Base-by-base conservation (phyloP, 2,888 invertebrate genomes). In the Lydus trimaculatus region DNA sequence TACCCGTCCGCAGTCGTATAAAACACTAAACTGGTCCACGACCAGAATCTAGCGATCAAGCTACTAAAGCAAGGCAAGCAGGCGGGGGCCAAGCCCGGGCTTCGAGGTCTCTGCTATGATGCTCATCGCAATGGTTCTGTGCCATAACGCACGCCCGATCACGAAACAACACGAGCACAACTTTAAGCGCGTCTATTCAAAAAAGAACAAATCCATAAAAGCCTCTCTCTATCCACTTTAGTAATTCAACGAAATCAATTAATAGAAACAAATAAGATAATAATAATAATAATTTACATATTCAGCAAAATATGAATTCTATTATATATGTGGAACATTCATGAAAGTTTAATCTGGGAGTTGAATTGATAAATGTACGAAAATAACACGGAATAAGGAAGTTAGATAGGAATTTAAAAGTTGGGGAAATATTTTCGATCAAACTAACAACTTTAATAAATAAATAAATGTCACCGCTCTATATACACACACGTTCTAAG, bases 61-160 rank as follows among this genome's bases (percentile, higher is more conserved):
- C 66, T 56, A 68, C 61, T 52, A 66, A 67, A 62, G 64, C 65
- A 67, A 64, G 58, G 43, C 63, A 56, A 56, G 63, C 31, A 60
- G 61, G 61, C 66, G 63, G 64, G 61, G 65, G 66, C 67, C 73
- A 63, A 76, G 76, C 79, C 79, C 78, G 79, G 79, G 79, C 78
- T 75, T 74, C 77, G 74, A 78, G 78, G 76, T 73, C 75, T 74
- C 75, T 23, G 43, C 68, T 68, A 72, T 75, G 48, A 73, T 56
- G 76, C 72, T 72, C 70, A 72, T 73, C 73, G 63, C 61, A 69
- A 60, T 66, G 70, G 66, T 62, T 59, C 73, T 68, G 70, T 68
- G 66, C 75, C 67, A 73, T 74, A 71, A 76, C 76, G 75, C 76
- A 76, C 72, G 75, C 76, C 72, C 73, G 68, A 60, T 65, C 61